phyloP scores from a whole-genome alignment of 1,140 invertebrate species.

The Diachasma alloeum region DNA sequence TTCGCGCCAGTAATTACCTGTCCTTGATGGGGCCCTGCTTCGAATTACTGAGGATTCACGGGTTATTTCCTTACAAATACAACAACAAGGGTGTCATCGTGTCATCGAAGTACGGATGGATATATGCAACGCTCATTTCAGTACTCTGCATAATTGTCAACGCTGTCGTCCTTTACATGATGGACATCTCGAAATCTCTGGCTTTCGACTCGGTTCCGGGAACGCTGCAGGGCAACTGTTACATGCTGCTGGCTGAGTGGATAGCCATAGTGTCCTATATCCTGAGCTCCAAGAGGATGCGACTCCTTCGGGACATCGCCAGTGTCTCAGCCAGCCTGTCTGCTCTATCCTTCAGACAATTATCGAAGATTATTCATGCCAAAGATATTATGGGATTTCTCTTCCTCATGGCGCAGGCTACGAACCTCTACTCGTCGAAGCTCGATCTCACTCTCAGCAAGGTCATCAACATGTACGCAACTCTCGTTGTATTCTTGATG shows the following conservation, averaged over 20 bases:
- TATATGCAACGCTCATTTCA: slow-evolving; percentile 28
- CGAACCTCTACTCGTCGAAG: slow-evolving; percentile 27
- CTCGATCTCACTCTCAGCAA: not conserved
- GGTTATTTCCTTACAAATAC: slow-evolving; percentile 39
- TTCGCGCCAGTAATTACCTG: slow-evolving; percentile 37
- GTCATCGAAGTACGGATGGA: slow-evolving; percentile 4
- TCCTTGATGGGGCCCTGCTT: slow-evolving; percentile 40
- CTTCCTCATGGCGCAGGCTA: slow-evolving; percentile 30
- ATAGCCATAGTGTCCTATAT: slow-evolving; percentile 33
- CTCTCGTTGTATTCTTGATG: slow-evolving; percentile 39
- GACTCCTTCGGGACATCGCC: slow-evolving; percentile 35
- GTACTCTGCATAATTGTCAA: not conserved
- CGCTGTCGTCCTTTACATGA: slow-evolving; percentile 31
- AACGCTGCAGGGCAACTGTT: slow-evolving; percentile 45
- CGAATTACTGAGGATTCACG: slow-evolving; percentile 30
- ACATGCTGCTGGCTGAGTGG: slow-evolving; percentile 24
- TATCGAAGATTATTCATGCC: slow-evolving; percentile 41
- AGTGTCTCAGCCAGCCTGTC: slow-evolving; percentile 39
- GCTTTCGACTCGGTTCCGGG: slow-evolving; percentile 27
- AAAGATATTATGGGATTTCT: slow-evolving; percentile 50
- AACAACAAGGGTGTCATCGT: not conserved
- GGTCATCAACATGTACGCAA: slow-evolving; percentile 30
- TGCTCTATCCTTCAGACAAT: slow-evolving; percentile 27
- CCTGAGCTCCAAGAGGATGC: slow-evolving; percentile 25
- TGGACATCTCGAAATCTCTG: slow-evolving; percentile 29